A percentile compares a stretch with the other conserved stretches of the same genome.
phyloP scores from a whole-genome alignment of 2,888 invertebrate genomes.

The Tethea ocularis region DNA sequence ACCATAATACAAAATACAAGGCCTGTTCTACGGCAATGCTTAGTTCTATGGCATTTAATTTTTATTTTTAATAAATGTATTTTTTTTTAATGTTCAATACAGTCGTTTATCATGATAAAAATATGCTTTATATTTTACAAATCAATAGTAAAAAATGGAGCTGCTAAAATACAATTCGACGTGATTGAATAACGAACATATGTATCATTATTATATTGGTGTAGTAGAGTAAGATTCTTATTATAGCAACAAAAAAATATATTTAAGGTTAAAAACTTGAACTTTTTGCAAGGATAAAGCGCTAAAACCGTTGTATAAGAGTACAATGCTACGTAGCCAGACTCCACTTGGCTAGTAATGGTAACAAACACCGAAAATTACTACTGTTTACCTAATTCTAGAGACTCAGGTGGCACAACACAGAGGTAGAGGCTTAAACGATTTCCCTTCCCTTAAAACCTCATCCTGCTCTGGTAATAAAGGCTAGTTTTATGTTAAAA shows the following conservation, averaged over 20 bases:
- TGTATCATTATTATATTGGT: not conserved
- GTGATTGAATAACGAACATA: not conserved
- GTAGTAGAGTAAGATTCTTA: not conserved
- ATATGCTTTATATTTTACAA: not conserved
- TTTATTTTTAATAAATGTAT: no score
- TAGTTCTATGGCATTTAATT: no score
- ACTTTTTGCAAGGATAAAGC: not conserved
- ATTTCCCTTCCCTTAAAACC: slow-evolving; percentile 47
- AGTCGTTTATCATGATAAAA: not conserved
- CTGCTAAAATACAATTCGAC: not conserved
- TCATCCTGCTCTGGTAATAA: slow-evolving; percentile 31
- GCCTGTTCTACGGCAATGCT: no score
- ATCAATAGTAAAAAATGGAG: not conserved
- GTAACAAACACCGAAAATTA: slow-evolving; percentile 55
- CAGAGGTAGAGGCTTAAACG: slow-evolving; percentile 66
- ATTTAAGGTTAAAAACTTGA: not conserved
- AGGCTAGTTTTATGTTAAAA: slow-evolving; percentile 56
- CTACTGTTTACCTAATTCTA: slow-evolving; percentile 45
- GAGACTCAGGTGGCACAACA: slow-evolving; percentile 64
- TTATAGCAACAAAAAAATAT: not conserved
- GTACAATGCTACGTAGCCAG: slow-evolving; percentile 24
- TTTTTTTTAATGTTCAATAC: no score
- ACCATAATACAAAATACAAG: no score
- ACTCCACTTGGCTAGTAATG: slow-evolving; percentile 23
- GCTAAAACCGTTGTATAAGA: slow-evolving; percentile 12